Evolutionary conservation across 2,113 vertebrate species (phyloP).

Genomic region (Triplophysa siluroides): DNA sequence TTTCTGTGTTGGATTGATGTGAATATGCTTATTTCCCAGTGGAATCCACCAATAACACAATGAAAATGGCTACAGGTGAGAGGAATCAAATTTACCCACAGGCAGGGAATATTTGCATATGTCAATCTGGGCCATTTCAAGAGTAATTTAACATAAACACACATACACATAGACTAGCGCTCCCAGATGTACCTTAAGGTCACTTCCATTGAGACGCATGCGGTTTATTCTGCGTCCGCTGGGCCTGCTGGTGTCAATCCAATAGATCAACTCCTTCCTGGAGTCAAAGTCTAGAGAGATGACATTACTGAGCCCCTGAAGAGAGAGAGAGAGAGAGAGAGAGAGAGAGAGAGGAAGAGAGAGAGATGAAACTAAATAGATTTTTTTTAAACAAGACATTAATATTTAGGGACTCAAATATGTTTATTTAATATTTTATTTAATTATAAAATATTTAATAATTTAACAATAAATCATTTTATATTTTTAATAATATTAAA

Average conservation of each 20-base stretch:
- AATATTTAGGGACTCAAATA: no score
- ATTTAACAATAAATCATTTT: no score
- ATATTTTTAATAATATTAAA: no score
- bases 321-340: conserved; percentile 60
- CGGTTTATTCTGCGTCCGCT: conserved; percentile 86
- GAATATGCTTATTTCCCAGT: neutral
- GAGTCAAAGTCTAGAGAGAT: conserved; percentile 88
- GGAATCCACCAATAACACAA: conserved; percentile 19
- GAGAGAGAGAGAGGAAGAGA: conserved; percentile 12
- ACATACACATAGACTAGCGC: neutral
- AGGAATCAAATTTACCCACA: conserved; percentile 12
- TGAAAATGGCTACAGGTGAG: neutral
- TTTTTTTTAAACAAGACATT: no score
- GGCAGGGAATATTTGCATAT: neutral
- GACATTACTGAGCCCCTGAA: conserved; percentile 86
- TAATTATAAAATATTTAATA: no score
- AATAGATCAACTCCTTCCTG: conserved; percentile 86
- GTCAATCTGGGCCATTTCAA: conserved; percentile 6
- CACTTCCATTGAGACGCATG: conserved; percentile 86
- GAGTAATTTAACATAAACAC: neutral
- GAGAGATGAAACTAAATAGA: conserved; percentile 23
- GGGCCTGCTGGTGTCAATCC: conserved; percentile 88
- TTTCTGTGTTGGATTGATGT: conserved; percentile 1
- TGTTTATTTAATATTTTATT: no score
- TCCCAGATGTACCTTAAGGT: conserved; percentile 76